Conservation (phyloP, 2,797 vertebrate genomes). For the Xenentodon cancila region DNA sequence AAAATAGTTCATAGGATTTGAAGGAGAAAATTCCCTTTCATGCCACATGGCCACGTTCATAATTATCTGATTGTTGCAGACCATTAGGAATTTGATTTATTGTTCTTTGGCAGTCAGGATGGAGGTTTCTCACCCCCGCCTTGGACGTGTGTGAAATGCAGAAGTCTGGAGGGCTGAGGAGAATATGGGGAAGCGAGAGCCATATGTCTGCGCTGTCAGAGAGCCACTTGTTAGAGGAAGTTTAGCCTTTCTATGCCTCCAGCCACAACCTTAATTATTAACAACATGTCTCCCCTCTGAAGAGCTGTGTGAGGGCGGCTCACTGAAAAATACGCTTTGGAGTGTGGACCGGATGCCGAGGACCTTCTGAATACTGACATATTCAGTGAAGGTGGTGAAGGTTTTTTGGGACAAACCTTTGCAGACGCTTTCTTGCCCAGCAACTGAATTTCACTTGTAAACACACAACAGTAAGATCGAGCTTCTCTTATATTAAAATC, state of each 20-base stretch:
- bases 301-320: constrained; percentile 70
- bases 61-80: constrained; percentile 77
- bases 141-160: constrained; percentile 75
- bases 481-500: constrained; percentile 50
- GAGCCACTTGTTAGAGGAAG: constrained; percentile 83
- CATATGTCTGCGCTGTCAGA: constrained; percentile 81
- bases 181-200: constrained; percentile 69
- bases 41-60: constrained; percentile 62
- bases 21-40: constrained; percentile 69
- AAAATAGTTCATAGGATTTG: constrained; percentile 60
- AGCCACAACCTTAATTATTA: constrained; percentile 85
- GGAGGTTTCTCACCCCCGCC: constrained; percentile 67
- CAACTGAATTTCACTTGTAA: constrained; percentile 59
- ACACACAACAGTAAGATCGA: constrained; percentile 46
- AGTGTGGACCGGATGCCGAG: constrained; percentile 57
- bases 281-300: constrained; percentile 77
- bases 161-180: constrained; percentile 70
- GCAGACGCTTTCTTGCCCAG: constrained; percentile 20
- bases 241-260: constrained; percentile 82
- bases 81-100: constrained; percentile 82
- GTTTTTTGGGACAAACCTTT: constrained; percentile 24
- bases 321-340: constrained; percentile 68
- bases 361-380: constrained; percentile 49
- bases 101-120: constrained; percentile 74
- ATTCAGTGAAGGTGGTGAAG: constrained; percentile 27